Evolutionary conservation across 2,888 invertebrate genomes (phyloP).

Genomic region (Heliconius aoede): DNA sequence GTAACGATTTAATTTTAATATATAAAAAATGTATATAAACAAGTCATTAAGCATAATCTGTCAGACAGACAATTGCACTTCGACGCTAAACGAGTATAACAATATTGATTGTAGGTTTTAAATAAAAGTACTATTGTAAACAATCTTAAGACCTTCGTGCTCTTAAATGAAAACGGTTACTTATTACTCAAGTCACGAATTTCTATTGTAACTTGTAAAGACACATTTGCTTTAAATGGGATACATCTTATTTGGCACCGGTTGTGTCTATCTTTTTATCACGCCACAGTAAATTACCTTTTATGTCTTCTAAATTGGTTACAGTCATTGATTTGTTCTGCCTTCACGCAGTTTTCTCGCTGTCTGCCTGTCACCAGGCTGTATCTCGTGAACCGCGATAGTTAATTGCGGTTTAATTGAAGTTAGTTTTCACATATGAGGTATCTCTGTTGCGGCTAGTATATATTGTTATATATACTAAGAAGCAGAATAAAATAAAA

Average conservation of each 20-base stretch:
- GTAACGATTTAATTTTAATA: not conserved
- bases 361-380: too few species aligned
- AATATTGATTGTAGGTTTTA: conserved; percentile 4
- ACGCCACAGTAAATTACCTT: conserved; percentile 10
- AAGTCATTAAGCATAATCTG: not conserved
- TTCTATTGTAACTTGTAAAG: conserved; percentile 27
- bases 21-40: too few species aligned
- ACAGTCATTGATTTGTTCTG: not conserved
- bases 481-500: too few species aligned
- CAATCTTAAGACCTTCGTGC: conserved; percentile 24
- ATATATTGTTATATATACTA: too few species aligned
- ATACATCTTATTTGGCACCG: conserved; percentile 30
- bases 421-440: too few species aligned
- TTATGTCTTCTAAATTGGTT: conserved; percentile 5
- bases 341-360: not conserved
- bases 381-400: too few species aligned
- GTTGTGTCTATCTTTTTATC: conserved; percentile 27
- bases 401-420: too few species aligned
- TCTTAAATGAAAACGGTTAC: conserved; percentile 26
- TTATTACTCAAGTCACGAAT: conserved; percentile 31
- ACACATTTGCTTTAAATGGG: conserved; percentile 29
- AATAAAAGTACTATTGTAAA: conserved; percentile 17
- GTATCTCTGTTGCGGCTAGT: too few species aligned
- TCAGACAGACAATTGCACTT: not conserved
- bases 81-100: not conserved